Base-by-base conservation (phyloP, 2,113 vertebrate genomes). In the Pyxicephalus adspersus region DNA sequence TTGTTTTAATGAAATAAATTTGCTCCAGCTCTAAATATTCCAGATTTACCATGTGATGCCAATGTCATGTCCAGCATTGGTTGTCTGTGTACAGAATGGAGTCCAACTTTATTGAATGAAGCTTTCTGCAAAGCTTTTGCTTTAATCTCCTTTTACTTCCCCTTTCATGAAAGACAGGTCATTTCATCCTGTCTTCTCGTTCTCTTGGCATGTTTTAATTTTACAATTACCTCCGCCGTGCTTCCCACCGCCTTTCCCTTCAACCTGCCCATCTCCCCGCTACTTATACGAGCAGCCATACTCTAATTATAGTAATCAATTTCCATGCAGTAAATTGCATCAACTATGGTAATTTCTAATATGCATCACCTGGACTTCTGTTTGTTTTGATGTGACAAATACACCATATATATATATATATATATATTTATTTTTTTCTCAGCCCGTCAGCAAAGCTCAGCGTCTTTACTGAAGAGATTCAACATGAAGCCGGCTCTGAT, bases 321-420 rank as follows among this genome's bases (percentile, higher is more conserved):
- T 91, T 87, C 80, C 83, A 87, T 83, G 70, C 54, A 85, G 72
- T 89, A 90, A 74, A 89, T 90, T 4, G 0, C 76, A 87, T 89
- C 92, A 89, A 66, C 81, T 87, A 63, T 84, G 84, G 84, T 90
- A 89, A 91, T 90, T 90, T 85, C n/a, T 89, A 88, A 76, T 85
- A 87, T 85, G 66, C 84, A 85, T 91, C 86, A 91, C 88, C 80
- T 88, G 83, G 78, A 87, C 83, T 71, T 83, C 23, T 86, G 3
- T 87, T 91, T 89, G 76, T 85, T 86, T 86, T 89, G 88, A 87
- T 81, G 85, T 76, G 83, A 85, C 87, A 84, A 89, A 89, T 90
- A 84, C 89, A 86, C 89, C 88, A 87, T 88, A 45, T 45, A 45
- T 45, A 13, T 45, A 13, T 45, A 13, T 45, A 45, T 45, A 38